Evolutionary conservation across 2,797 vertebrate species (phyloP), one percentile per base, ranked within the genome.

Genomic region (Catostomus latipinnis): DNA sequence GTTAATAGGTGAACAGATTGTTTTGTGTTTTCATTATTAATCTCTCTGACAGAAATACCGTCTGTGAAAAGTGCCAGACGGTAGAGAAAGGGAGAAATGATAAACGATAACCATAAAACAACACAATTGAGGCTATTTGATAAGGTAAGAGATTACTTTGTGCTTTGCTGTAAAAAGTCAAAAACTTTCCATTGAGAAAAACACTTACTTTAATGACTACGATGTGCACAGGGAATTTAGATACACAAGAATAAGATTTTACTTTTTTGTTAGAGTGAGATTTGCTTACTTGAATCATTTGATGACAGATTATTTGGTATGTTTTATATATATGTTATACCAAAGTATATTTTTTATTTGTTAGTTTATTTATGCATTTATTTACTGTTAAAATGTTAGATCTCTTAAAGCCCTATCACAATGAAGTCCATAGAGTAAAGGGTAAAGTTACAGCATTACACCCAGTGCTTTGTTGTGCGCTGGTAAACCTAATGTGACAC

Each of bases 1-100:
- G 76, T 77, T 76, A 82, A 83, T 81, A 78, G 74, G 45, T 65
- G 62, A 65, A 74, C 71, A 74, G 70, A 82, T 65, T 14, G 56
- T 57, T 61, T 75, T 53, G 74, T 80, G 65, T 69, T 54, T 81
- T 72, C 60, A 18, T 80, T 71, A 81, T 87, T 82, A 65, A 82
- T 54, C 49, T 81, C 62, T 75, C 71, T 74, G 78, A 50, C 74
- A 67, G 57, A 74, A 81, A 83, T 71, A 63, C 60, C 83, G 76
- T 77, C 80, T 69, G 83, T 75, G 54, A 71, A 81, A 65, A 78
- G 71, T 54, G 81, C 66, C 74, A 81, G 69, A 68, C 67, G 54
- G 52, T 67, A 71, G 56, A 34, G 50, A 56, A 62, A 56, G 54
- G 74, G 69, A 63, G 61, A 82, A 83, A 76, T 61, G 68, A 82